Evolutionary conservation across 1,140 invertebrate genomes (phyloP).

Genomic region (Dermatophagoides farinae): DNA sequence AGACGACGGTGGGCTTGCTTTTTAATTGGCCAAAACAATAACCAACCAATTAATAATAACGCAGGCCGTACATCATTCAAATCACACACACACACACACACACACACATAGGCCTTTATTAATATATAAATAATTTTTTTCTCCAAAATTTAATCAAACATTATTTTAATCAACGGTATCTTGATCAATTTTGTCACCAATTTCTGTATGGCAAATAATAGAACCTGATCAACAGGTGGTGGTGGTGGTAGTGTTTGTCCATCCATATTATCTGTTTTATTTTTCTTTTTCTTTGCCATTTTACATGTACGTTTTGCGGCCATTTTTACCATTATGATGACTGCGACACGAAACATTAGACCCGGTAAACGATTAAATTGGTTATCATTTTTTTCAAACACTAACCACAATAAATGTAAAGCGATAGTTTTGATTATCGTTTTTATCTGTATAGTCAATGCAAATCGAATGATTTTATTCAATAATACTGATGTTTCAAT

Average conservation of each 20-base stretch:
- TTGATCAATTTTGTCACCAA: conserved; percentile 3
- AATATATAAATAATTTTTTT: too few relatives aligned
- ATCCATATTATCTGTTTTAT: neutral
- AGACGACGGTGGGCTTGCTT: too few relatives aligned
- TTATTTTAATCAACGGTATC: conserved; percentile 4
- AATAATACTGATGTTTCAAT: neutral
- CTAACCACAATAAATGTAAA: neutral
- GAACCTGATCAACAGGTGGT: neutral
- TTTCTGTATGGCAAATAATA: conserved; percentile 11
- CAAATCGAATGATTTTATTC: neutral
- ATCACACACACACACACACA: too few relatives aligned
- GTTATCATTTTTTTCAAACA: neutral
- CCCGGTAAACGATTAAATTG: neutral
- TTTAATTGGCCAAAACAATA: too few relatives aligned
- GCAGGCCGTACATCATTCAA: too few relatives aligned
- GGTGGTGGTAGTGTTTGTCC: neutral
- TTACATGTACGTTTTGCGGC: neutral
- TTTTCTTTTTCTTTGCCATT: neutral
- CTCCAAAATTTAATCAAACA: neutral
- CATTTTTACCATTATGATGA: neutral
- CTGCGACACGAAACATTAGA: neutral
- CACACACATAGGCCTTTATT: too few relatives aligned
- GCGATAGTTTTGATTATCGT: neutral
- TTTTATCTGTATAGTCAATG: neutral
- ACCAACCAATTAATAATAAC: too few relatives aligned